Evolutionary conservation across 2,797 vertebrate species (phyloP).

Genomic region (Leptoclinus maculatus): DNA sequence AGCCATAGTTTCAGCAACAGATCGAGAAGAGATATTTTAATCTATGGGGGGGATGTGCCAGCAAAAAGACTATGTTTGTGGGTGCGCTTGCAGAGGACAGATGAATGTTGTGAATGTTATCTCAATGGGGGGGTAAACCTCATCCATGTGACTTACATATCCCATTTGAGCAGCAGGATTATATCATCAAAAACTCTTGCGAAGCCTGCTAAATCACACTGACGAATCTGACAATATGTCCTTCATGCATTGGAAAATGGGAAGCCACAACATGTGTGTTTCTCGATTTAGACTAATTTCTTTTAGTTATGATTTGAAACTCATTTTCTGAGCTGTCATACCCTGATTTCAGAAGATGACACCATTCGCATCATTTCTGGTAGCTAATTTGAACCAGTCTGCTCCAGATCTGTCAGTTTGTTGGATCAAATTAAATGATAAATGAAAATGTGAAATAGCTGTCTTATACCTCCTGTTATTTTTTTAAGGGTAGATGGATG

Average conservation of each 20-base stretch:
- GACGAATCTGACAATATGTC: conserved; percentile 24
- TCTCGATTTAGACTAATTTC: conserved; percentile 12
- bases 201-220: conserved; percentile 20
- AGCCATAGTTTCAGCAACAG: conserved; percentile 30
- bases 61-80: background rate
- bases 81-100: conserved; percentile 12
- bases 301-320: conserved; percentile 3
- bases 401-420: conserved; percentile 1
- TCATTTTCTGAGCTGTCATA: background rate
- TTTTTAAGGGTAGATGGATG: conserved; percentile 27
- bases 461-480: conserved; percentile 16
- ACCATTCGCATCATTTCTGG: background rate
- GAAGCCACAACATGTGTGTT: background rate
- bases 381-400: background rate
- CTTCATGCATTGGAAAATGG: background rate
- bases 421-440: conserved; percentile 4
- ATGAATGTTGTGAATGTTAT: conserved; percentile 17
- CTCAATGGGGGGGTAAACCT: conserved; percentile 33
- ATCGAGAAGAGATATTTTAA: conserved; percentile 43
- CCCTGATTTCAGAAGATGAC: background rate
- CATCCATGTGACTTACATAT: conserved; percentile 46
- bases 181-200: conserved; percentile 47
- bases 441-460: conserved; percentile 1
- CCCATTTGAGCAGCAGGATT: conserved; percentile 50
- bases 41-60: conserved; percentile 7